Evolutionary conservation across 2,888 invertebrate genomes (phyloP).

Genomic region (Digitonthophagus gazella): DNA sequence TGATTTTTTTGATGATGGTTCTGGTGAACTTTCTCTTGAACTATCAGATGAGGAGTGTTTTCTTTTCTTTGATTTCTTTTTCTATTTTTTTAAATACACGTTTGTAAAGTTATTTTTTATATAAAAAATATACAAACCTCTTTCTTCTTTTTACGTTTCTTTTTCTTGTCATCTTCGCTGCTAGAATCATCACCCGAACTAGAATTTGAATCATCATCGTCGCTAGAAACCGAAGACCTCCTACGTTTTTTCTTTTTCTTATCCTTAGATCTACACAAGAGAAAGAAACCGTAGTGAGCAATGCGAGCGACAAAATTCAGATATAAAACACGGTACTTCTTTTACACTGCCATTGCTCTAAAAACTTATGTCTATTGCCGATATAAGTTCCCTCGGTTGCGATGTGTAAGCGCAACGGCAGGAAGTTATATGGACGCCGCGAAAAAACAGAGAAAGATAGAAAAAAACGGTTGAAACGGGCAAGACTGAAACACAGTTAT

Average conservation of each 20-base stretch:
- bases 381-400: neutral
- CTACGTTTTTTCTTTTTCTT: constrained; percentile 48
- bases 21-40: constrained; percentile 54
- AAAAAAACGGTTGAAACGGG: neutral
- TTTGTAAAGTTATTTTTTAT: constrained; percentile 8
- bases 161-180: constrained; percentile 53
- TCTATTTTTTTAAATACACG: constrained; percentile 48
- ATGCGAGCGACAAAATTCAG: neutral
- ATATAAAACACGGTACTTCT: neutral
- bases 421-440: constrained; percentile 22
- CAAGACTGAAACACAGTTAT: constrained; percentile 29
- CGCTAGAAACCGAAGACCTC: constrained; percentile 40
- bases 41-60: constrained; percentile 56
- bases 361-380: constrained; percentile 1
- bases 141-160: constrained; percentile 52
- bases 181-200: constrained; percentile 46
- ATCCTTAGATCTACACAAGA: constrained; percentile 29
- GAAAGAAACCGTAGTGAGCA: constrained; percentile 20
- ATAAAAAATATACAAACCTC: constrained; percentile 45
- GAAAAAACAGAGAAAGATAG: neutral
- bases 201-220: constrained; percentile 38
- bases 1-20: constrained; percentile 37
- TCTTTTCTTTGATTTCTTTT: constrained; percentile 59
- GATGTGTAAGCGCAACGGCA: neutral
- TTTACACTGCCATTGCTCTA: constrained; percentile 20